Evolutionary conservation across 2,797 vertebrate genomes (phyloP), one percentile per base, ranked within the genome.

Genomic region (Lycodopsis pacificus): DNA sequence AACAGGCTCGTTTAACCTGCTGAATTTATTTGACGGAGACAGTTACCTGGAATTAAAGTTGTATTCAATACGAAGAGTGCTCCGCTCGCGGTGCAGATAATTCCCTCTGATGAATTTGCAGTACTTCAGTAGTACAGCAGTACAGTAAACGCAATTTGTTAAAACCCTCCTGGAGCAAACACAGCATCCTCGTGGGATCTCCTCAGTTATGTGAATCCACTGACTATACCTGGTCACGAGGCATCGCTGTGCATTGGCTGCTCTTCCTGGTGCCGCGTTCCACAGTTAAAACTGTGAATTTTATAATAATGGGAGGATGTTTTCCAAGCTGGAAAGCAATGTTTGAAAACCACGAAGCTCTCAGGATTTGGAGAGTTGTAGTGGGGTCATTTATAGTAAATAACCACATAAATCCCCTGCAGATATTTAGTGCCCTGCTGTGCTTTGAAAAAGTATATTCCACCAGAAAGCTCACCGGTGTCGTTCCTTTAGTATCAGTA

Each of bases 1-100:
- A 80, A 34, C 61, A 69, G 73, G 14, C 65, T 72, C 48, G 46
- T 72, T 79, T 48, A 77, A 81, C 56, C 64, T 48, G 54, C 77
- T 5, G 64, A 77, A 76, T 86, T 13, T 62, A 54, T 75, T 32
- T 11, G 15, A 65, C 64, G 62, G 70, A 40, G 27, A 68, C 65
- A 32, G 34, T 74, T 63, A 3, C 22, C 48, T 30, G 40, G 36
- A 61, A 71, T 62, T 62, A 53, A 53, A 58, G 40, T 22, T 48
- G 10, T 36, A 57, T 20, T 48, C 42, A 67, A 76, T 68, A 22
- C 22, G 10, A 46, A 72, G 44, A 77, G 65, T 77, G 58, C 62
- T 13, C 66, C 32, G 0, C 66, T 82, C 32, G 14, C 2, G 0
- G 27, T 65, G 58, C 25, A 78, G 42, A 70, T 58, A 0, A 51